Base-by-base conservation (phyloP, 2,888 invertebrate species). In the Brachypterus glaber region DNA sequence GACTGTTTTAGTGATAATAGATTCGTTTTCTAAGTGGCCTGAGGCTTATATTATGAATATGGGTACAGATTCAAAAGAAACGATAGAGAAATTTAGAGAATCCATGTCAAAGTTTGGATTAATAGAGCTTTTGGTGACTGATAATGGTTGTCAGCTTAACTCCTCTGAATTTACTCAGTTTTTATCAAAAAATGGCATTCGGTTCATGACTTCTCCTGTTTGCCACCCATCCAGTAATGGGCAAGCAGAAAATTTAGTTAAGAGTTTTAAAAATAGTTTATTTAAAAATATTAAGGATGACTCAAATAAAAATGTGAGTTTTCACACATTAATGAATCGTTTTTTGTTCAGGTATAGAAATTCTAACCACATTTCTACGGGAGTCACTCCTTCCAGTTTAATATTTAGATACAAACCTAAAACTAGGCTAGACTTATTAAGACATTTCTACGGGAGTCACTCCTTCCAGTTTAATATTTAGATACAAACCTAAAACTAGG, bases 201-300 rank as follows among this genome's bases (percentile, higher is more conserved):
- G 44, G 18, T 51, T 50, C 24, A 35, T 51, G 3, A 47, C 41
- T 13, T 42, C 41, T 16, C 41, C 52, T 9, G 46, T 51, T 2
- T 54, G 45, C 26, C 48, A 49, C 17, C 46, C 51, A 3, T 38
- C 45, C 14, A 49, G 47, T 12, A 54, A 35, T 35, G 18, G 15
- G 16, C 35, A 26, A n/a, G 21, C 11, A 14, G 14, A 35, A n/a
- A 25, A 35, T 35, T 25, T 35, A 9, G 17, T 33, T 17, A 33
- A 25, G 25, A 33, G 21, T 17, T 35, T 27, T 17, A 35, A 26
- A 12, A 24, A 24, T 14, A 25, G 8, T 9, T 14, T 17, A 3
- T 16, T 25, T 4, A 27, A 27, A 17, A 25, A 21, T 4, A 17
- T 35, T 11, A 26, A 27, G 24, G 35, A 35, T 35, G 2, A 17